Conservation (phyloP, 2,888 invertebrate genomes). For the Julus scandinavius region DNA sequence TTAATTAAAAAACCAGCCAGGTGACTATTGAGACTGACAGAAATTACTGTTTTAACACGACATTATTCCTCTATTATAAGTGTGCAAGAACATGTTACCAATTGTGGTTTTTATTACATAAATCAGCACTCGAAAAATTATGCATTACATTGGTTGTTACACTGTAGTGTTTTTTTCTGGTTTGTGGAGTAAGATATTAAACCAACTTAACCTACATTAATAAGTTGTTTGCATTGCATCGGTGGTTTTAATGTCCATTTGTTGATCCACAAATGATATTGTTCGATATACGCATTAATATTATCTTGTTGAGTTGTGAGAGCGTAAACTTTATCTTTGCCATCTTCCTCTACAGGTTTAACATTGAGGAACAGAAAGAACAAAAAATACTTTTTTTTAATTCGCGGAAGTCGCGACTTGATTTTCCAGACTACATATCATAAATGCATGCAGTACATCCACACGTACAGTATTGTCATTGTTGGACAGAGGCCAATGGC, state of each 20-base stretch:
- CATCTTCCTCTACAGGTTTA: neutral
- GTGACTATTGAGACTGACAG: neutral
- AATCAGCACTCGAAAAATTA: too few relatives aligned
- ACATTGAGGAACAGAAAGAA: neutral
- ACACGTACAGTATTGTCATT: neutral
- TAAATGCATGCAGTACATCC: neutral
- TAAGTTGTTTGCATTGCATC: neutral
- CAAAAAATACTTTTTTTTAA: neutral
- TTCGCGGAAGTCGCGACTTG: neutral
- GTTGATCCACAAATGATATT: neutral
- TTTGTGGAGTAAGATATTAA: neutral
- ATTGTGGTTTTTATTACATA: too few relatives aligned
- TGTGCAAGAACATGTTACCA: too few relatives aligned
- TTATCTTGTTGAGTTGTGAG: neutral
- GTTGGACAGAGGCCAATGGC: conserved; percentile 28
- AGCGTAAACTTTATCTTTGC: neutral
- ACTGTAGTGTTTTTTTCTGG: too few relatives aligned
- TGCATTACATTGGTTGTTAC: too few relatives aligned
- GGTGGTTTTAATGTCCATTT: neutral
- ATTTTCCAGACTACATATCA: neutral
- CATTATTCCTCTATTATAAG: too few relatives aligned
- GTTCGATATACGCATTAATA: neutral
- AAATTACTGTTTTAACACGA: too few relatives aligned
- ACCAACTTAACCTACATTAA: neutral
- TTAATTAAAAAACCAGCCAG: neutral